Conservation (phyloP, 2,888 invertebrate genomes). For the Panopea generosa region DNA sequence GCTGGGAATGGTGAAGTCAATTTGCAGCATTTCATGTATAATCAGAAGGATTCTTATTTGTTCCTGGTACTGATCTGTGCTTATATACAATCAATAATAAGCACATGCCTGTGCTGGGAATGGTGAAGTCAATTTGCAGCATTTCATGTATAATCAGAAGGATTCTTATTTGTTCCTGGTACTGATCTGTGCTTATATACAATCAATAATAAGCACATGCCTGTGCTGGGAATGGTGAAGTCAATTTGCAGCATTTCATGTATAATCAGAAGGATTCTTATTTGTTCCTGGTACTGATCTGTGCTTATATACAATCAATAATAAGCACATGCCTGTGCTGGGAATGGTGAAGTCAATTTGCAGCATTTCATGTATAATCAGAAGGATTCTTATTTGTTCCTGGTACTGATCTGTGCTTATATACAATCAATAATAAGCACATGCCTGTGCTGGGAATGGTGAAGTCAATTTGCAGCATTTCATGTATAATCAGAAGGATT, state of each 20-base stretch:
- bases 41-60: too few species aligned
- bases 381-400: too few species aligned
- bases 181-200: conserved; percentile 6
- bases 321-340: conserved; percentile 30
- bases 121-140: not conserved
- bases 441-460: too few species aligned
- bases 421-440: too few species aligned
- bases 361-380: too few species aligned
- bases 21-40: too few species aligned
- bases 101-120: conserved; percentile 33
- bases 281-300: conserved; percentile 1
- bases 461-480: too few species aligned
- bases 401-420: too few species aligned
- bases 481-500: too few species aligned
- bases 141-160: not conserved
- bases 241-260: not conserved
- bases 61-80: conserved; percentile 7
- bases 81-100: conserved; percentile 10
- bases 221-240: conserved; percentile 11
- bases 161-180: not conserved
- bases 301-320: not conserved
- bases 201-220: conserved; percentile 10
- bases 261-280: too few species aligned
- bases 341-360: too few species aligned
- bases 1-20: too few species aligned